Conservation (phyloP, 2,888 invertebrate genomes). For the Ormyrus nitidulus region DNA sequence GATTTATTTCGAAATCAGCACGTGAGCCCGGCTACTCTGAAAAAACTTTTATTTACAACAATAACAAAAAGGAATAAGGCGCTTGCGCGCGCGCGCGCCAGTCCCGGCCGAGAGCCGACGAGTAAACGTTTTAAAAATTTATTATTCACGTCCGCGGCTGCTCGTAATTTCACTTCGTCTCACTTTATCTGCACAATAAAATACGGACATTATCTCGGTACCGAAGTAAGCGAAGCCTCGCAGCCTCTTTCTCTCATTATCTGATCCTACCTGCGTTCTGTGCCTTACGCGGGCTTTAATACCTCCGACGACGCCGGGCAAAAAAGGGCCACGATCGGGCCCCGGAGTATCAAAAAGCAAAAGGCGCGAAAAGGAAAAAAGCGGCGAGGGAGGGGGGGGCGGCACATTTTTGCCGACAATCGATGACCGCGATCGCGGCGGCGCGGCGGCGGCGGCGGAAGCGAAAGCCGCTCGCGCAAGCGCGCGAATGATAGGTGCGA, state of each 20-base stretch:
- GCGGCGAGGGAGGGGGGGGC: background rate
- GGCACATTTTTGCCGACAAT: conserved; percentile 47
- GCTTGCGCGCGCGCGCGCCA: too few species aligned
- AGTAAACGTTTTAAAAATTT: conserved; percentile 26
- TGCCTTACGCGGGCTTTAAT: conserved; percentile 47
- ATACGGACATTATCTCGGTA: conserved; percentile 51
- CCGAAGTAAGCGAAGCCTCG: conserved; percentile 29
- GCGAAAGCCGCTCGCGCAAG: conserved; percentile 61
- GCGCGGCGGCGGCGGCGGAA: background rate
- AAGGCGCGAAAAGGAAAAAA: background rate
- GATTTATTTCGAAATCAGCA: conserved; percentile 9
- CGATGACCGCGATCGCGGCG: conserved; percentile 65
- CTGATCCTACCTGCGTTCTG: conserved; percentile 50
- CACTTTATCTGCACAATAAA: conserved; percentile 56
- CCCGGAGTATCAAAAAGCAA: background rate
- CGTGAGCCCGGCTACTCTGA: background rate
- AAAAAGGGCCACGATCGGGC: background rate
- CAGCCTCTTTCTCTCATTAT: conserved; percentile 48
- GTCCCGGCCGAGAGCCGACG: too few species aligned
- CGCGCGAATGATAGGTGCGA: conserved; percentile 72
- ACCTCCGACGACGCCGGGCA: conserved; percentile 24
- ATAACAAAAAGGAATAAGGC: conserved; percentile 19
- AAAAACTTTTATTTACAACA: background rate
- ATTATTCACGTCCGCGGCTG: conserved; percentile 42
- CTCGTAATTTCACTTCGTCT: conserved; percentile 54